Conservation (phyloP, 2,113 vertebrate genomes). For the Struthidea cinerea region DNA sequence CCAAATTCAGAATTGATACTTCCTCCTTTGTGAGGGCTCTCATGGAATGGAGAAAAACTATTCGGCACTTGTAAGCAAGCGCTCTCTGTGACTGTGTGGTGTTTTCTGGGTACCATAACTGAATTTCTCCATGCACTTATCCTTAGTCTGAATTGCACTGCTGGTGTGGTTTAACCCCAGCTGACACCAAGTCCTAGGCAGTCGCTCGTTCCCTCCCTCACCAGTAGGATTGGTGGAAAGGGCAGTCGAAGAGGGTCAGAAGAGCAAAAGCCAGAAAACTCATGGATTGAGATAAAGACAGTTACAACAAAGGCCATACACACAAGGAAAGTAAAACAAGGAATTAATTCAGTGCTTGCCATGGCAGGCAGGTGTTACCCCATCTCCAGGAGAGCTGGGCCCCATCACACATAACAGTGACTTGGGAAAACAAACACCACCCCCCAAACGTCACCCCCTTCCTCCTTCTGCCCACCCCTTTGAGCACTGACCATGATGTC, state of each 20-base stretch:
- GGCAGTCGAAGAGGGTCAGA: neutral
- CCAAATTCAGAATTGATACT: neutral
- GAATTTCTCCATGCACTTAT: neutral
- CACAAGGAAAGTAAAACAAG: neutral
- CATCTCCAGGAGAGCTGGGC: neutral
- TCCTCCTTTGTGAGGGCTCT: neutral
- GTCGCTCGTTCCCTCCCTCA: accelerated
- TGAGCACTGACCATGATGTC: neutral
- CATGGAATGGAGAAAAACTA: neutral
- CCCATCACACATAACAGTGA: accelerated
- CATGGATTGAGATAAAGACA: neutral
- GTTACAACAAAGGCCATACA: neutral
- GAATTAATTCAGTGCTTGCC: neutral
- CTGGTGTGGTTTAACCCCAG: neutral
- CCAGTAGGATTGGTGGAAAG: neutral
- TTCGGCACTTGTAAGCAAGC: neutral
- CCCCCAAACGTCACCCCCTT: neutral
- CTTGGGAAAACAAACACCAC: neutral
- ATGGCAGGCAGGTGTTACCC: neutral
- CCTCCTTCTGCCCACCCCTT: neutral
- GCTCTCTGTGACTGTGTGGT: neutral
- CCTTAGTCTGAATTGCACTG: neutral
- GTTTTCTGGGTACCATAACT: neutral
- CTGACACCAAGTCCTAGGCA: neutral
- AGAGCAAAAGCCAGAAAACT: neutral